Percentiles rank a stretch among this genome's conserved stretches.
Conservation (phyloP, 2,113 vertebrate genomes). For the Pollachius pollachius region DNA sequence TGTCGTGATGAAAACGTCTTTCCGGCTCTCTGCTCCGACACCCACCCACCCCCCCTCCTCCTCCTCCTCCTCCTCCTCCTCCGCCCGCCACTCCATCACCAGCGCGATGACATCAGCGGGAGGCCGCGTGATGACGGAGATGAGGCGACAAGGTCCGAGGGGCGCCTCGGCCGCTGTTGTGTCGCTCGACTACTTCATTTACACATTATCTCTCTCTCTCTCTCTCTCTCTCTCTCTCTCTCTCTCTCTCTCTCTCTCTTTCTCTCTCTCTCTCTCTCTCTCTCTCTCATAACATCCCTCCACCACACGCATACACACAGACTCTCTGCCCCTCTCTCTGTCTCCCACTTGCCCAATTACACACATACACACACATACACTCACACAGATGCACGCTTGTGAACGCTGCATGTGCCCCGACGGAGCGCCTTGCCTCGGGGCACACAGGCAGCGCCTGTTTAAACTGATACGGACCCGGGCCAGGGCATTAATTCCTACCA, state of each 20-base stretch:
- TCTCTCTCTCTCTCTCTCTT: no score
- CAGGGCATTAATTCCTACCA: constrained; percentile 59
- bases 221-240: no score
- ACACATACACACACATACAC: neutral
- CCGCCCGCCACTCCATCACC: constrained; percentile 26
- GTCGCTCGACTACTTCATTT: no score
- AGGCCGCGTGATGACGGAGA: constrained; percentile 50
- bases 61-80: constrained; percentile 6
- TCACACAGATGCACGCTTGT: neutral
- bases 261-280: constrained; percentile 11
- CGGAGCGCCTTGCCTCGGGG: constrained; percentile 41
- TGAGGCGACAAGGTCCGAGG: neutral
- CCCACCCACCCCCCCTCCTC: constrained; percentile 7
- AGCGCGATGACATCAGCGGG: constrained; percentile 34
- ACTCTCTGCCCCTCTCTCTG: neutral
- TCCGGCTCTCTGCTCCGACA: constrained; percentile 26
- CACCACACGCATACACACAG: neutral
- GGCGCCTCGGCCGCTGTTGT: no score
- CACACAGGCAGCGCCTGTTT: constrained; percentile 52
- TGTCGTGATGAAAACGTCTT: constrained; percentile 41
- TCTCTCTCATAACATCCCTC: neutral
- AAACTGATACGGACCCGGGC: constrained; percentile 52
- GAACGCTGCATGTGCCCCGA: constrained; percentile 23
- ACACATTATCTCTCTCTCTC: no score
- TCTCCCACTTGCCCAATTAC: neutral